Evolutionary conservation across 2,888 invertebrate genomes (phyloP).

Genomic region (Sphecodes monilicornis): DNA sequence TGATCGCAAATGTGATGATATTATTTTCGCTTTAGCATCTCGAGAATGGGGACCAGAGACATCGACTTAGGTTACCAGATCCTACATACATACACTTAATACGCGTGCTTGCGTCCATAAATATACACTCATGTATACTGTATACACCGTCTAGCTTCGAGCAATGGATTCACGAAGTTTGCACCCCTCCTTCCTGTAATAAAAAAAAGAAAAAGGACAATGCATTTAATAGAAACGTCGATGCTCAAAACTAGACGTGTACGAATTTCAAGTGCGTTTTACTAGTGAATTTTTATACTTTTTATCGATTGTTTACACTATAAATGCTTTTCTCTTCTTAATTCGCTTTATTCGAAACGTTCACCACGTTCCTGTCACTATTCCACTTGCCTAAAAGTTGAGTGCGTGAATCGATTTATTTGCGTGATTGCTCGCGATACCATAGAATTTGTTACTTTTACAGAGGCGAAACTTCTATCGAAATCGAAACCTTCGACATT

Average conservation of each 20-base stretch:
- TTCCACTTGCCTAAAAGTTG: neutral
- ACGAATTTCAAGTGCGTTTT: constrained; percentile 38
- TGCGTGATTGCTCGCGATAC: neutral
- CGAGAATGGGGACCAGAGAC: constrained; percentile 66
- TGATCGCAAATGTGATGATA: constrained; percentile 49
- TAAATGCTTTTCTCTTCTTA: neutral
- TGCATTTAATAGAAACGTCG: constrained; percentile 34
- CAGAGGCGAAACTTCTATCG: neutral
- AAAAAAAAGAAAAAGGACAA: constrained; percentile 10
- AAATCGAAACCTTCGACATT: neutral
- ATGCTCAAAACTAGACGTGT: constrained; percentile 34
- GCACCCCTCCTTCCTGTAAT: constrained; percentile 24
- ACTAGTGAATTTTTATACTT: constrained; percentile 26
- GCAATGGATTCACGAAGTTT: constrained; percentile 18
- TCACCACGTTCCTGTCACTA: neutral
- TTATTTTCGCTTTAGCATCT: constrained; percentile 57
- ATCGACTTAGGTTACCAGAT: constrained; percentile 67
- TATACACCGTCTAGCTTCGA: constrained; percentile 43
- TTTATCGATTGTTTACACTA: constrained; percentile 10
- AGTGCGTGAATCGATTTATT: neutral
- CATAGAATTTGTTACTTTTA: neutral
- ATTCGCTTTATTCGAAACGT: neutral
- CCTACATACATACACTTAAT: constrained; percentile 11
- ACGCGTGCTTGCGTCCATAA: neutral
- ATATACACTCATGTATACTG: constrained; percentile 19